Evolutionary conservation across 2,888 invertebrate species (phyloP), one percentile per base, ranked within the genome.

Genomic region (Ferrisia virgata): DNA sequence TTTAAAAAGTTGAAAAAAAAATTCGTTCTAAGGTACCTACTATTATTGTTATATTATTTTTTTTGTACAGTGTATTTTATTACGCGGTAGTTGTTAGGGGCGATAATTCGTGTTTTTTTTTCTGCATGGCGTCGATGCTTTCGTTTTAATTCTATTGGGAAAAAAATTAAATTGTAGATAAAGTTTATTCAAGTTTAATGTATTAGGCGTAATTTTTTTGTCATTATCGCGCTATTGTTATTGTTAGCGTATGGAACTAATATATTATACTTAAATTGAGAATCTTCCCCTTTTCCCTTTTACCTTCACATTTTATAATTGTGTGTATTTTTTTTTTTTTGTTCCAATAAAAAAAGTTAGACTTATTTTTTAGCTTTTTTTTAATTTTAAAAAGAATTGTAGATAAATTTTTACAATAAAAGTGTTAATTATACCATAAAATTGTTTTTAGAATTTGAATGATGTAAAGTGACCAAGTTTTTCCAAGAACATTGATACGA

Each of bases 291-390:
- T 69, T 82, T 64, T 82, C 82, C 82, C 82, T 33, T 82, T 53
- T 80, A 82, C 82, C 82, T 82, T 64, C 82, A 82, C 64, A 64
- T 82, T 82, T 82, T 82, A 58, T 82, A 36, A 82, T 58, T 25
- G 31, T 82, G 82, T 82, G 80, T 47, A 18, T 25, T 80, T 80
- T 80, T 33, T 79, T 28, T 79, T 15, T 82, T 39, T 82, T 82
- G 82, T 82, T 82, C 82, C 82, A 82, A 82, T 53, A 53, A 82
- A 82, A n/a, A n/a, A 82, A 39, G 82, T 82, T 82, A 82, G 82
- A 15, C 31, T 80, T 80, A 80, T 53, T 28, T 28, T 31, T 33
- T 80, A 80, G 53, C 53, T 40, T 79, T 47, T 80, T 31, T 80
- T 33, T 43, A 53, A 31, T 39, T n/a, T 25, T 47, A 33, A 1